These are phyloP conservation scores for Alligator sinensis DNA, from an alignment of 2,113 vertebrate species.

Conservation along the genomic window DNA sequence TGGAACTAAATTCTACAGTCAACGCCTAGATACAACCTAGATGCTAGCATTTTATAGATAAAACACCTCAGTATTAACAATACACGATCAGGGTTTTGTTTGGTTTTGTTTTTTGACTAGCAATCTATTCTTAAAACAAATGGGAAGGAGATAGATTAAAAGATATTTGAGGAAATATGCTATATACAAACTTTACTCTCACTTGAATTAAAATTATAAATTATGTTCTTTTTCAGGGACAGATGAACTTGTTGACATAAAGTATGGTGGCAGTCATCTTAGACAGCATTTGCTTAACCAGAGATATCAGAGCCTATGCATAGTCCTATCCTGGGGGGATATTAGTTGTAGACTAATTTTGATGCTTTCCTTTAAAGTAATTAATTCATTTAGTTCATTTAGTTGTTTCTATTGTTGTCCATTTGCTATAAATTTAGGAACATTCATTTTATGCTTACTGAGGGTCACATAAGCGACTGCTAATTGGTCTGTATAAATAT, in stretches of 20 bases:
- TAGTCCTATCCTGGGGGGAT: background rate
- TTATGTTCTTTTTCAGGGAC: background rate
- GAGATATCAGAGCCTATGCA: accelerated
- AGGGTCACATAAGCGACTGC: background rate
- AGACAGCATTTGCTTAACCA: background rate
- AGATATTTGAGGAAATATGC: background rate
- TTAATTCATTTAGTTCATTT: background rate
- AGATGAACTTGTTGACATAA: background rate
- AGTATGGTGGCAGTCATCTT: background rate
- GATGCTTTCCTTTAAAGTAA: background rate
- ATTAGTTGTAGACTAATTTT: background rate
- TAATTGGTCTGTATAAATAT: background rate
- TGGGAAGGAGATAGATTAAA: background rate
- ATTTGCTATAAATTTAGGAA: background rate
- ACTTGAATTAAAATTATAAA: background rate
- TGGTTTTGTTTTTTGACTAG: background rate
- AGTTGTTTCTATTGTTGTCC: background rate
- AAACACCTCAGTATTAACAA: background rate
- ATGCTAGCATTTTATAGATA: background rate
- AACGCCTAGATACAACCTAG: background rate
- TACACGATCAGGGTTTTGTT: too few relatives aligned
- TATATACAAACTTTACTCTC: background rate
- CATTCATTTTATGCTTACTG: background rate
- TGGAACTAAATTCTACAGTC: background rate
- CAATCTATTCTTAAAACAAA: background rate